Base-by-base conservation (phyloP, 2,888 invertebrate species). In the Stenichneumon culpator region DNA sequence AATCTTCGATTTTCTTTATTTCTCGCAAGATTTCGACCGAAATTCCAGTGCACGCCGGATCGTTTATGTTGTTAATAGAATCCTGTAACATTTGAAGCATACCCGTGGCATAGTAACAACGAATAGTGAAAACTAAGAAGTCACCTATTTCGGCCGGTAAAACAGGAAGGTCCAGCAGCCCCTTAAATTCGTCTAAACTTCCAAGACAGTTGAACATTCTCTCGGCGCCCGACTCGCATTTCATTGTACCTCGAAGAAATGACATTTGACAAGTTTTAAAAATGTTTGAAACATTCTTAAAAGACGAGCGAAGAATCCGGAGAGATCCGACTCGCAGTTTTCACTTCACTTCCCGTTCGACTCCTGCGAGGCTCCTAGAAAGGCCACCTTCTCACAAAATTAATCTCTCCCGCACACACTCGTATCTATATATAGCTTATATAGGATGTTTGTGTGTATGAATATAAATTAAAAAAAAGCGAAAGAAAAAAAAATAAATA, bases 301-400 rank as follows among this genome's bases (percentile, higher is more conserved):
- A 54, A 19, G 39, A 39, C 39, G 22, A 0, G 6, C 0, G 3
- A 60, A 60, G 60, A 60, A 14, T 11, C 25, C 2, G 3, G 22
- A 57, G 57, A 22, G 7, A 19, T 57, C 9, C 22, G 25, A 57
- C 11, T 25, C 22, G 1, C 11, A 57, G 11, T 60, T 60, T 63
- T 25, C 28, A 16, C 4, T 11, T 60, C 16, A 16, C 74, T 47
- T 63, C 63, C 74, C 19, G 74, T 63, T 63, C 32, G 63, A 65
- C 63, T 63, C 50, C 50, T 19, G 47, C 36, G 54, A 7, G 16
- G 44, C 47, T 28, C 32, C 32, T 44, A 28, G n/a, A 74, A 50
- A 74, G 19, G 47, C 73, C 60, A 19, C 1, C 44, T 25, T 73
- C 7, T 57, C 44, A 32, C 63, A 74, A 74, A 74, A 74, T 50